Evolutionary conservation across 2,797 vertebrate genomes (phyloP).

Genomic region (Protosalanx chinensis): DNA sequence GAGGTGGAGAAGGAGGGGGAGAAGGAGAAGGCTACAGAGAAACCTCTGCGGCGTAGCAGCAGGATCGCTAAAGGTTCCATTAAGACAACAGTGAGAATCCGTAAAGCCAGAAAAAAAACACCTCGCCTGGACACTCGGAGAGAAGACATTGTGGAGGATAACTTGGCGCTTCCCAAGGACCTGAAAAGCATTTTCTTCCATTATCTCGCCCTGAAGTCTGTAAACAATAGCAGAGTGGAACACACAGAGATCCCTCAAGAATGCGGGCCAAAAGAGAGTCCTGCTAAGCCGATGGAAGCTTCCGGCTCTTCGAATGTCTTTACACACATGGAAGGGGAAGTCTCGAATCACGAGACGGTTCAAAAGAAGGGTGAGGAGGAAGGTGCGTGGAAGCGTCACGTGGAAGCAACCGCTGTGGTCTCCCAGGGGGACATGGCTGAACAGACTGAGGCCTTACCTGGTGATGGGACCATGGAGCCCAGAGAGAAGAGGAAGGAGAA

Average conservation of each 20-base stretch:
- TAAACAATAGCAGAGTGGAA: background rate
- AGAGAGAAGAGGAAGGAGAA: slow-evolving; percentile 25
- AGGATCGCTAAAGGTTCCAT: too few relatives aligned
- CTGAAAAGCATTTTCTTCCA: background rate
- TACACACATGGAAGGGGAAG: background rate
- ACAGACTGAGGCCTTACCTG: background rate
- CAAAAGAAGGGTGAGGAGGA: background rate
- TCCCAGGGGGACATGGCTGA: too few relatives aligned
- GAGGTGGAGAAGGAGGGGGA: too few relatives aligned
- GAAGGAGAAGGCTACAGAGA: too few relatives aligned
- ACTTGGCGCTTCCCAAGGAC: background rate
- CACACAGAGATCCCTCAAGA: background rate
- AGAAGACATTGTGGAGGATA: background rate
- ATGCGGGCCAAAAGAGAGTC: background rate
- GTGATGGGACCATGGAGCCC: background rate
- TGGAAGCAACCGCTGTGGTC: background rate
- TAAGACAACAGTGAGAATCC: too few relatives aligned
- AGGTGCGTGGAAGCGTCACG: too few relatives aligned
- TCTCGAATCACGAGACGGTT: background rate
- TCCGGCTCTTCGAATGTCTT: background rate
- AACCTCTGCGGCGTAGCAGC: too few relatives aligned
- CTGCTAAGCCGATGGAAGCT: background rate
- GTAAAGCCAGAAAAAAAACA: background rate
- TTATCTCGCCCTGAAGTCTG: too few relatives aligned
- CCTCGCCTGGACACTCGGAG: background rate